These are phyloP conservation scores for Parazoanthus darwini DNA, from an alignment of 92 coral and sea anemone species.

Conservation along the genomic window DNA sequence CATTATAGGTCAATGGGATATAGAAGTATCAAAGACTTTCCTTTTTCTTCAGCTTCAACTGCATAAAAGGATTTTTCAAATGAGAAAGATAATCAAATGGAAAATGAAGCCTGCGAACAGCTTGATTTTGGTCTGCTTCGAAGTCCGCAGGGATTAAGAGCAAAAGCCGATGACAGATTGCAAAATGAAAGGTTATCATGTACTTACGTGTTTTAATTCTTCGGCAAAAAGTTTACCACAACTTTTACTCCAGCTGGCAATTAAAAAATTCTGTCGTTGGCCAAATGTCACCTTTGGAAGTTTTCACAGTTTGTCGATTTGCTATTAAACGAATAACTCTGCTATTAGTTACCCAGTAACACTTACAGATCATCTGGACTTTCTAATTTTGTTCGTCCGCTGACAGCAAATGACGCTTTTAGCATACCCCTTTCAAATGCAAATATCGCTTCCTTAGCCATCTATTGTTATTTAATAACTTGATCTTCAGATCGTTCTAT, in stretches of 20 bases:
- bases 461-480: constrained; percentile 30
- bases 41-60: background rate
- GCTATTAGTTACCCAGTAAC: constrained; percentile 1
- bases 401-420: constrained; percentile 33
- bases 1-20: background rate
- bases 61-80: background rate
- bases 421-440: constrained; percentile 41
- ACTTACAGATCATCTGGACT: constrained; percentile 5
- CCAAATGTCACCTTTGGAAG: background rate
- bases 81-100: background rate
- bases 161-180: background rate
- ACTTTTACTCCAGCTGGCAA: constrained; percentile 3
- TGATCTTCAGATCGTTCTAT: constrained; percentile 37
- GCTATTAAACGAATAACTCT: constrained; percentile 16
- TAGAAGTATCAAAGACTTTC: background rate
- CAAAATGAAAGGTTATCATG: background rate
- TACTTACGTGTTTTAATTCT: constrained; percentile 16
- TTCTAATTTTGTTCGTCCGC: constrained; percentile 27
- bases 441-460: constrained; percentile 36
- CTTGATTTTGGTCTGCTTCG: background rate
- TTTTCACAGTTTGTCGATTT: constrained; percentile 5
- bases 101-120: background rate
- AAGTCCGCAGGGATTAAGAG: background rate
- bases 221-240: background rate
- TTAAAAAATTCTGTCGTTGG: background rate